A percentile compares a stretch with the other conserved stretches of the same genome.
These are phyloP conservation scores for Malurus leucopterus DNA, from an alignment of 2,797 vertebrate species.

Conservation along the genomic window DNA sequence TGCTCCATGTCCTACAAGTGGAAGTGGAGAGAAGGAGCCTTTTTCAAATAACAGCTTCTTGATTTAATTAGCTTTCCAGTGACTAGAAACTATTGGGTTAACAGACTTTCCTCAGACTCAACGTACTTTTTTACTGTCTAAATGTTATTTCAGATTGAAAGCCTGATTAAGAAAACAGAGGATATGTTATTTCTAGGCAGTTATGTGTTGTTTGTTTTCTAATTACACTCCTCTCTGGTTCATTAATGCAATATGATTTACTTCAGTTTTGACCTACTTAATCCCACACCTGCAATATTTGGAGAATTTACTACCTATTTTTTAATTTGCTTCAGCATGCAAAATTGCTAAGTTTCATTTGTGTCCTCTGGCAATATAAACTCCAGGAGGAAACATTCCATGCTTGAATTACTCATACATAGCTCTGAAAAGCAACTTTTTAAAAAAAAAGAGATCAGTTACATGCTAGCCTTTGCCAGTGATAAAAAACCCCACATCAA, in stretches of 20 bases:
- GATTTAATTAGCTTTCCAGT: slow-evolving; percentile 27
- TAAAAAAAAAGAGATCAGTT: slow-evolving; percentile 23
- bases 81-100: slow-evolving; percentile 31
- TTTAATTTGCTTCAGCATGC: slow-evolving; percentile 47
- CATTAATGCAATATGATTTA: slow-evolving; percentile 25
- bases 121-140: slow-evolving; percentile 18
- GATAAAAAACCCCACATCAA: slow-evolving; percentile 22
- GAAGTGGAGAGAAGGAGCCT: slow-evolving; percentile 15
- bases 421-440: slow-evolving; percentile 51
- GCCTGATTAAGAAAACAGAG: slow-evolving; percentile 58
- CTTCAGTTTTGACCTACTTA: slow-evolving; percentile 34
- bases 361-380: slow-evolving; percentile 54
- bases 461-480: slow-evolving; percentile 10
- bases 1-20: neutral
- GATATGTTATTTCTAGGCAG: slow-evolving; percentile 48
- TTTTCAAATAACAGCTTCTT: slow-evolving; percentile 40
- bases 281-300: slow-evolving; percentile 50
- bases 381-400: slow-evolving; percentile 53
- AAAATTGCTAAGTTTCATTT: slow-evolving; percentile 42
- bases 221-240: slow-evolving; percentile 26
- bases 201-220: slow-evolving; percentile 44
- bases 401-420: slow-evolving; percentile 55
- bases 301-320: slow-evolving; percentile 47
- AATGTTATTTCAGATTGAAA: slow-evolving; percentile 56
- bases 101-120: slow-evolving; percentile 2